Percentiles rank a stretch among this genome's conserved stretches.
These are phyloP conservation scores for Acropora yongei DNA, from an alignment of 64 coral and sea anemone genomes.

Conservation along the genomic window DNA sequence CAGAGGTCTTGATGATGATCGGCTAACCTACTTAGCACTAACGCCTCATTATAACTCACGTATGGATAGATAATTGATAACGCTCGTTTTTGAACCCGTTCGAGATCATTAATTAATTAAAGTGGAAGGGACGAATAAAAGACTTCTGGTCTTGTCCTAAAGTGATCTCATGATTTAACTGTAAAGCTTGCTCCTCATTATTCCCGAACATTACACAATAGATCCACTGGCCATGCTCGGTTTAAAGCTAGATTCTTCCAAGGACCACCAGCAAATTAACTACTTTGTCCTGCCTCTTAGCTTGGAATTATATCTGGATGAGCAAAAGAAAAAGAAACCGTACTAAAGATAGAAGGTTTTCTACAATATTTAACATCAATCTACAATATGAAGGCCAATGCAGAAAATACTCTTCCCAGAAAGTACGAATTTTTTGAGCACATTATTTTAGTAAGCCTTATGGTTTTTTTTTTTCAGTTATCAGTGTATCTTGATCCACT, in stretches of 20 bases:
- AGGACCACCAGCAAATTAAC: background rate
- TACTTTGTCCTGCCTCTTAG: background rate
- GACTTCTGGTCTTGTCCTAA: slow-evolving; percentile 11
- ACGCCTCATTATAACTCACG: no score
- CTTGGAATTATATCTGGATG: background rate
- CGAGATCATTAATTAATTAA: no score
- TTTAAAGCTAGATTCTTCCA: slow-evolving; percentile 1
- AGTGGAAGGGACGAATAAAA: no score
- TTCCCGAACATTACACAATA: background rate
- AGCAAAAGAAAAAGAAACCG: slow-evolving; percentile 18
- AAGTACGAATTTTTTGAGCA: background rate
- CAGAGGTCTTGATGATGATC: no score
- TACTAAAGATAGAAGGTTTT: background rate
- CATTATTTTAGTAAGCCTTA: background rate
- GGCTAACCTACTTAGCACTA: no score
- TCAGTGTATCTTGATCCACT: no score
- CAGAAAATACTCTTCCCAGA: background rate
- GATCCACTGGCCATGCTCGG: background rate
- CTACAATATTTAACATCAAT: background rate
- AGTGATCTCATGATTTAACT: background rate
- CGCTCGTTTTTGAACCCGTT: no score
- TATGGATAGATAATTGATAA: no score
- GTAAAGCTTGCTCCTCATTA: background rate
- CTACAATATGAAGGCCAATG: background rate
- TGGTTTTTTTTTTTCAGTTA: no score